These are phyloP conservation scores for Silurus aristotelis DNA, from an alignment of 2,797 vertebrate species.

Conservation along the genomic window DNA sequence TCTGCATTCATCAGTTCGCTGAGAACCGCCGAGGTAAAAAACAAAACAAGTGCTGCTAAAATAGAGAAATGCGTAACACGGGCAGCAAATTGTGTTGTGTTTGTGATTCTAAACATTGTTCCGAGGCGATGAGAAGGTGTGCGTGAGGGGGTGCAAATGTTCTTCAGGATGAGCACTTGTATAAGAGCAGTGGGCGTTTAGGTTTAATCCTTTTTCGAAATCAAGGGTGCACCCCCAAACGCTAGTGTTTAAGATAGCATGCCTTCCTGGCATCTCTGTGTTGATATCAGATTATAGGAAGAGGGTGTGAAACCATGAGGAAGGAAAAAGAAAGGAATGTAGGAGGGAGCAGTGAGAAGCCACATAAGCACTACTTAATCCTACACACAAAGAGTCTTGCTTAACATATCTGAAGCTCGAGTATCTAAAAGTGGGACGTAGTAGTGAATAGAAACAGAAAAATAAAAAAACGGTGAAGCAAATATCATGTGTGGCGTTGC, in stretches of 20 bases:
- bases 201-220: not conserved
- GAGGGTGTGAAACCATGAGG: not conserved
- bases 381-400: not conserved
- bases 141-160: constrained; percentile 33
- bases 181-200: constrained; percentile 9
- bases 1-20: not conserved
- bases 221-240: not conserved
- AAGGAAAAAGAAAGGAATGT: not conserved
- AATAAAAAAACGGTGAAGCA: not conserved
- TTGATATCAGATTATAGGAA: not conserved
- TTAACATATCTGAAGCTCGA: not conserved
- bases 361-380: not conserved
- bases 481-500: not conserved
- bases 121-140: constrained; percentile 23
- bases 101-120: constrained; percentile 7
- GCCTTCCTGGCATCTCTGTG: no score
- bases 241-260: not conserved
- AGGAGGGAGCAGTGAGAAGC: not conserved
- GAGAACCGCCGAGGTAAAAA: not conserved
- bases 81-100: constrained; percentile 16
- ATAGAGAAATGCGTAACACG: constrained; percentile 11
- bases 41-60: not conserved
- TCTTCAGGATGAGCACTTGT: constrained; percentile 24
- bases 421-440: not conserved
- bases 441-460: not conserved